These are phyloP conservation scores for Phodopus roborovskii DNA, from an alignment of 2,113 vertebrate species.

Conservation along the genomic window DNA sequence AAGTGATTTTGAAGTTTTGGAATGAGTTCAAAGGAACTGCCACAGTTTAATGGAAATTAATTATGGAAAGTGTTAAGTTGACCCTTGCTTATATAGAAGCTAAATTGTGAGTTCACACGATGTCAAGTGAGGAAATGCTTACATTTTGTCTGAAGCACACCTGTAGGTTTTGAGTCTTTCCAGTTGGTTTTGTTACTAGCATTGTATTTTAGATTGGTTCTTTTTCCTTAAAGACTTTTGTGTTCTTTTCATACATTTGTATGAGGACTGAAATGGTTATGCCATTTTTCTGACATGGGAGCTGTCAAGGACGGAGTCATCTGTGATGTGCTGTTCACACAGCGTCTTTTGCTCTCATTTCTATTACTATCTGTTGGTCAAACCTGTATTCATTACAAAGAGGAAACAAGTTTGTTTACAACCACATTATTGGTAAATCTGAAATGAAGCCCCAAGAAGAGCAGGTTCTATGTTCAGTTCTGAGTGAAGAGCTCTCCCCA, in stretches of 20 bases:
- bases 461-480: background rate
- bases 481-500: background rate
- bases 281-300: background rate
- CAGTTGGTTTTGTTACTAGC: background rate
- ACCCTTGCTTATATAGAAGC: background rate
- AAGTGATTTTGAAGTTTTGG: constrained; percentile 18
- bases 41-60: background rate
- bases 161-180: too few relatives aligned
- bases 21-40: constrained; percentile 28
- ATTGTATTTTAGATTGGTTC: background rate
- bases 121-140: background rate
- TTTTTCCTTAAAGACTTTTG: background rate
- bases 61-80: background rate
- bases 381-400: background rate
- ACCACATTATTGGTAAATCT: background rate
- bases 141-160: background rate
- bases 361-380: background rate
- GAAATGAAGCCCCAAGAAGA: background rate
- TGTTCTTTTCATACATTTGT: background rate
- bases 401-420: background rate
- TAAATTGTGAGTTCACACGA: background rate
- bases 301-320: background rate
- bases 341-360: background rate
- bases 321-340: background rate
- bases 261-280: background rate